Evolutionary conservation across 1,140 invertebrate genomes (phyloP).

Genomic region (Pseudomyrmex sp.): DNA sequence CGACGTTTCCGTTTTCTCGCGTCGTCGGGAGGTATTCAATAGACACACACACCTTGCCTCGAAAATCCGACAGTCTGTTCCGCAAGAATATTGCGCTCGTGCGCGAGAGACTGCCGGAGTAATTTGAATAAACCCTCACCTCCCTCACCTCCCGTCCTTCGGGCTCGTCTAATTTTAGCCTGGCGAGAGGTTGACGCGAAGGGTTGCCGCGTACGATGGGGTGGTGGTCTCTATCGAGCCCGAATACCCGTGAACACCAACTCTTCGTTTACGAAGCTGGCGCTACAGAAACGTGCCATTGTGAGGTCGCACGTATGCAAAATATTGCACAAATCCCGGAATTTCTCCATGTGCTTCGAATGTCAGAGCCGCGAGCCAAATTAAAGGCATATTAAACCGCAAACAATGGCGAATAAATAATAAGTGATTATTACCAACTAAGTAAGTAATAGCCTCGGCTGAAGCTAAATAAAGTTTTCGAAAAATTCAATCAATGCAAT

Average conservation of each 20-base stretch:
- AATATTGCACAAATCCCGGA: not conserved
- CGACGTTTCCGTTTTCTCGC: slow-evolving; percentile 47
- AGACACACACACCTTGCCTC: not conserved
- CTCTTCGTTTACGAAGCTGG: slow-evolving; percentile 19
- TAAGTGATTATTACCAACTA: not conserved
- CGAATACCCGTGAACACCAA: slow-evolving; percentile 21
- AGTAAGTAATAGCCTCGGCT: no score
- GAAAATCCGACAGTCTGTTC: slow-evolving; percentile 72
- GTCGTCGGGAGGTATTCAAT: slow-evolving; percentile 38
- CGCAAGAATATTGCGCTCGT: slow-evolving; percentile 47
- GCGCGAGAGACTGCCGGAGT: slow-evolving; percentile 60
- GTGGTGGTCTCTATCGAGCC: slow-evolving; percentile 26
- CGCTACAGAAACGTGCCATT: slow-evolving; percentile 29
- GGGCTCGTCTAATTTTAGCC: slow-evolving; percentile 77
- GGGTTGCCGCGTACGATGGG: slow-evolving; percentile 42
- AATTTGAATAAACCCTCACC: slow-evolving; percentile 76
- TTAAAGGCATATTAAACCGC: not conserved
- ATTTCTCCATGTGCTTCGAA: not conserved
- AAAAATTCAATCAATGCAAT: no score
- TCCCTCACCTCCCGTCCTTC: slow-evolving; percentile 32
- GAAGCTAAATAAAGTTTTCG: no score
- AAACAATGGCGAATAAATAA: not conserved
- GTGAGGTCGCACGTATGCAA: not conserved
- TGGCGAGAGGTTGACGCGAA: slow-evolving; percentile 32
- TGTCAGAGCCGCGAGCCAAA: not conserved